Evolutionary conservation across 2,888 invertebrate species (phyloP).

Genomic region (Xylota segnis): DNA sequence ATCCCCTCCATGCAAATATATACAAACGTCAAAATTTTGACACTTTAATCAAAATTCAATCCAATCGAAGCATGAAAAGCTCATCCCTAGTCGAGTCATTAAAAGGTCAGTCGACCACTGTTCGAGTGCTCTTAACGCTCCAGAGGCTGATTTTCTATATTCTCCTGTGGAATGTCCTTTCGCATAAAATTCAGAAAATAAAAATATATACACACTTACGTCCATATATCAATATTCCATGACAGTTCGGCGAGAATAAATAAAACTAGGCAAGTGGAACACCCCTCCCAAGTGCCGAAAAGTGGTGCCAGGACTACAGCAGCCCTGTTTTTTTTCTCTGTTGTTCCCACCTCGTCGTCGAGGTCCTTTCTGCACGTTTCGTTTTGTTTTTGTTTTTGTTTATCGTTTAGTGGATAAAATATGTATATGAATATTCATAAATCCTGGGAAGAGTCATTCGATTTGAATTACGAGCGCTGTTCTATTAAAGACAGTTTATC

Average conservation of each 20-base stretch:
- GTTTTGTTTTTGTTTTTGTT: neutral
- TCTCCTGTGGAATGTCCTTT: neutral
- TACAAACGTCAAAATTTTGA: neutral
- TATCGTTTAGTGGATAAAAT: slow-evolving; percentile 32
- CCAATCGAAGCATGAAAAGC: neutral
- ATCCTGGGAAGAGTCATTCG: slow-evolving; percentile 1
- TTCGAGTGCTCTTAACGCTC: neutral
- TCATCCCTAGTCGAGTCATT: neutral
- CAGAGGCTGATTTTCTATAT: neutral
- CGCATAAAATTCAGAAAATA: neutral
- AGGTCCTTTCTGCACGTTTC: neutral
- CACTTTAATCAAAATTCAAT: slow-evolving; percentile 24
- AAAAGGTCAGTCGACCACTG: slow-evolving; percentile 6
- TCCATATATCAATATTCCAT: slow-evolving; percentile 2
- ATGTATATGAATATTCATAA: slow-evolving; percentile 18
- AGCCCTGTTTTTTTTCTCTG: neutral
- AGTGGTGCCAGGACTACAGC: neutral
- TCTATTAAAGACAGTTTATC: slow-evolving; percentile 18
- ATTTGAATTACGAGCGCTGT: slow-evolving; percentile 18
- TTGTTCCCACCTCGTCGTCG: neutral
- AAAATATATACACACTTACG: neutral
- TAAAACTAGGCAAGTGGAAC: neutral
- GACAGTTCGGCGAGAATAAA: slow-evolving; percentile 3
- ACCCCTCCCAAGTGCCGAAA: neutral
- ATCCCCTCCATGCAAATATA: neutral